These are phyloP conservation scores for Lamellibrachia satsuma DNA, from an alignment of 2,888 invertebrate genomes.

Conservation along the genomic window DNA sequence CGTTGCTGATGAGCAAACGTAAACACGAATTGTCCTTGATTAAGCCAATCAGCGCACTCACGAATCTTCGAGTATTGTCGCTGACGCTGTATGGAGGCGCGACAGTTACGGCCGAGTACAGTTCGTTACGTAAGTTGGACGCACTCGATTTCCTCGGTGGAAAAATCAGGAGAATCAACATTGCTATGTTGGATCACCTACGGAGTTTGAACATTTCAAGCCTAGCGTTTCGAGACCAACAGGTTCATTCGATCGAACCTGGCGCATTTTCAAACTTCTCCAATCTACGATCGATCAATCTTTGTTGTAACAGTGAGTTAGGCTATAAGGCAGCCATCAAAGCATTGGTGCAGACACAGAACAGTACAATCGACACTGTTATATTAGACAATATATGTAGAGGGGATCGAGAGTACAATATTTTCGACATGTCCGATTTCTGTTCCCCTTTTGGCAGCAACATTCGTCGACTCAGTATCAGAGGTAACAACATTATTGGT, in stretches of 20 bases:
- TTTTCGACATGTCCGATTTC: not conserved
- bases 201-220: slow-evolving; percentile 6
- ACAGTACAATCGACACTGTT: not conserved
- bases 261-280: slow-evolving; percentile 12
- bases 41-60: not conserved
- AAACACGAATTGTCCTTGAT: not conserved
- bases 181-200: not conserved
- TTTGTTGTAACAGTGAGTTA: not conserved
- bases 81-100: not conserved
- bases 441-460: not conserved
- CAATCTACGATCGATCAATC: slow-evolving; percentile 11
- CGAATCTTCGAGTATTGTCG: not conserved
- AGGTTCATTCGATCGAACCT: not conserved
- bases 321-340: not conserved
- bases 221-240: not conserved
- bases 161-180: not conserved
- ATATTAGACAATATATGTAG: not conserved
- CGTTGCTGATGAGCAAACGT: not conserved
- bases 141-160: not conserved
- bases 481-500: not conserved
- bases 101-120: not conserved
- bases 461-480: not conserved
- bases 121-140: not conserved
- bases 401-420: not conserved
- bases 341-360: not conserved